Evolutionary conservation across 2,888 invertebrate genomes (phyloP), one percentile per base, ranked within the genome.

Genomic region (Tiphia femorata): DNA sequence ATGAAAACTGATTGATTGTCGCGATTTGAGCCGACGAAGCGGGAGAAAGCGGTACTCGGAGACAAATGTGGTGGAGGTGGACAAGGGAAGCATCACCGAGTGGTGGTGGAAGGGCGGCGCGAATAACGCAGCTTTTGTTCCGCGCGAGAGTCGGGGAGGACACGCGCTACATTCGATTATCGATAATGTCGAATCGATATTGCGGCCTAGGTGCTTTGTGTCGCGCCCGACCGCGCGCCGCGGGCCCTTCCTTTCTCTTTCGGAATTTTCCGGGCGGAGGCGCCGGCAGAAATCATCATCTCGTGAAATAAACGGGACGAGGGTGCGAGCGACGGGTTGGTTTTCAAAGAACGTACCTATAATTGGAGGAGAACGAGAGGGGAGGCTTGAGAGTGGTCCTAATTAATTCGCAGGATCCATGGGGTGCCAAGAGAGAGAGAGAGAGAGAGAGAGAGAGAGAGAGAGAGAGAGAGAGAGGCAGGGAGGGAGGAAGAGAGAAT

Each of bases 371-470:
- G n/a, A n/a, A n/a, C n/a, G n/a, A n/a, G n/a, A n/a, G n/a, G n/a
- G n/a, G n/a, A n/a, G n/a, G n/a, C n/a, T n/a, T n/a, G 54, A 38
- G 33, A 10, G 29, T 30, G 37, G 21, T 25, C 29, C 58, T 62
- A 54, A 62, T 62, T 62, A 62, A 62, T 58, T 62, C 51, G 50
- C 54, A 35, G 48, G 27, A 27, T 40, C 27, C 43, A 12, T n/a
- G 35, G 16, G 33, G 35, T 14, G 38, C 19, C 19, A 40, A 21
- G 21, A 14, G 17, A 33, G n/a, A 16, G n/a, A 29, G 29, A 2
- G 33, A 33, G 12, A 6, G 33, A 33, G 8, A 6, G 8, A 33
- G n/a, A 33, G 6, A 33, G 14, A n/a, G n/a, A n/a, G n/a, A n/a
- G n/a, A n/a, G n/a, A n/a, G n/a, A n/a, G n/a, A n/a, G n/a, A n/a